phyloP scores from a whole-genome alignment of 2,888 invertebrate genomes.

The Abrostola triplasia region DNA sequence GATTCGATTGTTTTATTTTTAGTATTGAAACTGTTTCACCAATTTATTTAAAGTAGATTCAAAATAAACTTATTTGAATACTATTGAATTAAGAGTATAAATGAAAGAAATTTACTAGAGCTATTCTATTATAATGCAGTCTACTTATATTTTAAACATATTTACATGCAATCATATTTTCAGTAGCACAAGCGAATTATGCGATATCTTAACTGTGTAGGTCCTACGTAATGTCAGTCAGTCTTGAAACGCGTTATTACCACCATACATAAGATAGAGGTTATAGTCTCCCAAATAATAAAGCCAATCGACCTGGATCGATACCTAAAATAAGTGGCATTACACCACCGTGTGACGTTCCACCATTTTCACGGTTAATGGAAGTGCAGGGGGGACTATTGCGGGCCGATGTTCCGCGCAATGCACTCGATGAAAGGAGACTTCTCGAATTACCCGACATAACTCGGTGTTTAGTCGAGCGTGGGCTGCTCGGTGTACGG shows the following conservation, averaged over 20 bases:
- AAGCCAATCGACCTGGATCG: constrained; percentile 16
- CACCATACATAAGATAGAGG: constrained; percentile 25
- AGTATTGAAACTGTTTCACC: constrained; percentile 11
- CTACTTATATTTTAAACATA: no score
- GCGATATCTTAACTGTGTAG: no score
- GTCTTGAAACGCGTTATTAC: not conserved
- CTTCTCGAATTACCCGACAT: constrained; percentile 68
- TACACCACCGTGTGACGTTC: constrained; percentile 59
- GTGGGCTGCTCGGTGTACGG: constrained; percentile 59
- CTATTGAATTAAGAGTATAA: not conserved
- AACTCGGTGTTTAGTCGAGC: constrained; percentile 68
- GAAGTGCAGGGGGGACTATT: constrained; percentile 64
- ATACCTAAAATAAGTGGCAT: constrained; percentile 32
- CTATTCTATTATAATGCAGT: not conserved
- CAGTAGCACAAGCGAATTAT: no score
- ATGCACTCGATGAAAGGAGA: constrained; percentile 70
- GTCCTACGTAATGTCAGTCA: no score
- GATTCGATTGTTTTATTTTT: constrained; percentile 29
- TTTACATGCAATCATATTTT: not conserved
- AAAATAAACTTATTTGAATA: not conserved
- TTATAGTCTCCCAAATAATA: constrained; percentile 18
- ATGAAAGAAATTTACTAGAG: not conserved
- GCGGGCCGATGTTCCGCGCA: constrained; percentile 65
- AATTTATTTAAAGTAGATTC: constrained; percentile 16
- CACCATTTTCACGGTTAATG: constrained; percentile 66